phyloP scores from a whole-genome alignment of 2,888 invertebrate species.

The Nezara viridula region DNA sequence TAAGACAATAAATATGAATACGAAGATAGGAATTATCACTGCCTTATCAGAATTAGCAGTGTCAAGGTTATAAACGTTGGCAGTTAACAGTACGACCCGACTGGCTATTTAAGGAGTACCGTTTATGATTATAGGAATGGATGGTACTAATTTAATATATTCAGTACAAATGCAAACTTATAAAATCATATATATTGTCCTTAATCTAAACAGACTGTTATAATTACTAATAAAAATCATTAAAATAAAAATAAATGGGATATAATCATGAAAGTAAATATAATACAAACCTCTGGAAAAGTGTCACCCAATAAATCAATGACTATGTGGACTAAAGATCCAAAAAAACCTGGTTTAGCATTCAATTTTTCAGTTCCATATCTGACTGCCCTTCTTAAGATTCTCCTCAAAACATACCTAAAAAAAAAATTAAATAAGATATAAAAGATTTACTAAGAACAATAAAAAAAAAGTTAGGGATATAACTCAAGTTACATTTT shows the following conservation, averaged over 20 bases:
- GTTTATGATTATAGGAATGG: no score
- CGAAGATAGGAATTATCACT: no score
- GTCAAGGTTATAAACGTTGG: no score
- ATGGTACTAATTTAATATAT: no score
- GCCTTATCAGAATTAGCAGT: no score
- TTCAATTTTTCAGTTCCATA: constrained; percentile 97
- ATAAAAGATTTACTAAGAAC: neutral
- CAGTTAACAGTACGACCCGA: no score
- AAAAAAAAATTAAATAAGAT: constrained; percentile 32
- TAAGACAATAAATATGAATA: no score
- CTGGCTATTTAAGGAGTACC: no score
- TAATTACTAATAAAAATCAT: neutral
- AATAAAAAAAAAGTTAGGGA: constrained; percentile 50
- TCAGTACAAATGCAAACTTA: no score
- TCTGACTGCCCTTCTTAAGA: constrained; percentile 93
- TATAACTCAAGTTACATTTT: constrained; percentile 8
- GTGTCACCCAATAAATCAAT: constrained; percentile 82
- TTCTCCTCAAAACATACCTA: constrained; percentile 93
- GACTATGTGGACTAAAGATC: constrained; percentile 89
- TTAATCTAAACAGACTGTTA: neutral
- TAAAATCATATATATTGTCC: no score
- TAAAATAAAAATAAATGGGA: neutral
- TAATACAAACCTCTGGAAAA: constrained; percentile 73
- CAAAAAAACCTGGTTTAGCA: constrained; percentile 95
- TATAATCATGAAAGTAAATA: neutral